Percentiles rank a stretch among this genome's conserved stretches.
Conservation (phyloP, 2,888 invertebrate genomes). For the Nomada ruficornis region DNA sequence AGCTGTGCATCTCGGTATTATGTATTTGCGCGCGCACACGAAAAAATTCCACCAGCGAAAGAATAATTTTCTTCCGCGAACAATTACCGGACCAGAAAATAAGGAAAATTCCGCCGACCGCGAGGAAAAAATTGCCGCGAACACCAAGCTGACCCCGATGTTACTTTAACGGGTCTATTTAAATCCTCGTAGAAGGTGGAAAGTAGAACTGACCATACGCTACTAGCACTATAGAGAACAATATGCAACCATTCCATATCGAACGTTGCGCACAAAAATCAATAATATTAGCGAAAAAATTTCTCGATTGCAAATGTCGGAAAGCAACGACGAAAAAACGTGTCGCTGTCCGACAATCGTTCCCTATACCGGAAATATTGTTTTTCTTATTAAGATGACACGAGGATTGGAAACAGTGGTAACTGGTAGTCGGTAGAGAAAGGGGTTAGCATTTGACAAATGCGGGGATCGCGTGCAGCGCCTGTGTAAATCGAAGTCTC, state of each 20-base stretch:
- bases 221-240: not conserved
- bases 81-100: not conserved
- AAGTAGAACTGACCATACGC: no score
- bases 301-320: not conserved
- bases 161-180: not conserved
- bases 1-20: not conserved
- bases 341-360: constrained; percentile 2
- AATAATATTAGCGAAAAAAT: not conserved
- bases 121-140: not conserved
- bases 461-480: constrained; percentile 67
- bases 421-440: constrained; percentile 43
- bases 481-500: constrained; percentile 64
- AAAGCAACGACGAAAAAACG: not conserved
- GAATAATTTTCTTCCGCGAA: not conserved
- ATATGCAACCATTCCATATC: not conserved
- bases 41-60: not conserved
- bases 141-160: not conserved
- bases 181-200: not conserved
- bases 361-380: constrained; percentile 41
- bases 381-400: constrained; percentile 68
- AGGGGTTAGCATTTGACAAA: constrained; percentile 61
- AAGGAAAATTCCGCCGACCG: not conserved
- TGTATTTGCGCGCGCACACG: not conserved
- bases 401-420: constrained; percentile 61
- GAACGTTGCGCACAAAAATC: not conserved